A percentile compares a stretch with the other conserved stretches of the same genome.
These are phyloP conservation scores for Branchellion lobata DNA, from an alignment of 2,888 invertebrate genomes.

Conservation along the genomic window DNA sequence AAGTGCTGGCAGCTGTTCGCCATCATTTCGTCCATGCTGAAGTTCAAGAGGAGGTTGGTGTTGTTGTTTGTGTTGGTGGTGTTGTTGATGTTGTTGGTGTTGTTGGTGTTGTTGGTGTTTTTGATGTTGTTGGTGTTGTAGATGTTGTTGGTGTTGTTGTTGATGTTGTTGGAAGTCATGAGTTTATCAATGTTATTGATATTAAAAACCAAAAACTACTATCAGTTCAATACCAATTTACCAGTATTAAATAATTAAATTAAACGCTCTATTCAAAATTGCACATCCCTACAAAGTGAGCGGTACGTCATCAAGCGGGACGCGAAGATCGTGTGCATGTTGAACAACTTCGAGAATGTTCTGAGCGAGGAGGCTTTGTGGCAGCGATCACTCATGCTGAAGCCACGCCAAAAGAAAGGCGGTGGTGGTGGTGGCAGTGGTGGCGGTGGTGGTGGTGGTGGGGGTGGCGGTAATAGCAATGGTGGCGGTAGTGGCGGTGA, in stretches of 20 bases:
- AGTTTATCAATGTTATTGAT: too few relatives aligned
- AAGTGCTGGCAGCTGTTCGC: slow-evolving; percentile 98
- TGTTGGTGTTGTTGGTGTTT: too few relatives aligned
- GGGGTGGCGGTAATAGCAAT: not conserved
- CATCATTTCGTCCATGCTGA: slow-evolving; percentile 95
- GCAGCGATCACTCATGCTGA: slow-evolving; percentile 94
- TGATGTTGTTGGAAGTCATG: too few relatives aligned
- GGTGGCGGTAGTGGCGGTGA: not conserved
- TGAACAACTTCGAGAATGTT: slow-evolving; percentile 93
- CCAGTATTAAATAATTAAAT: too few relatives aligned
- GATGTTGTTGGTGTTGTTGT: too few relatives aligned
- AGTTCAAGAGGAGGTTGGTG: slow-evolving; percentile 87
- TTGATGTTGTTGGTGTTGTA: too few relatives aligned
- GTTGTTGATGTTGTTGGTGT: not conserved
- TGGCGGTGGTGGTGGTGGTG: not conserved
- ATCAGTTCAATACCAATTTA: too few relatives aligned
- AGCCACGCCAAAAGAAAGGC: slow-evolving; percentile 60
- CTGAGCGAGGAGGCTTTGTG: slow-evolving; percentile 96
- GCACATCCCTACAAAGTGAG: slow-evolving; percentile 64
- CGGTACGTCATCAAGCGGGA: slow-evolving; percentile 89
- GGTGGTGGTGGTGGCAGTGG: not conserved
- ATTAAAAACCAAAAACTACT: too few relatives aligned
- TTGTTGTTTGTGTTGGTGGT: slow-evolving; percentile 15
- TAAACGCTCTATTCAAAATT: too few relatives aligned
- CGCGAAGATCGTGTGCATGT: slow-evolving; percentile 86